These are phyloP conservation scores for Tarsius wallacei DNA, from an alignment of 2,797 vertebrate genomes.

Conservation along the genomic window DNA sequence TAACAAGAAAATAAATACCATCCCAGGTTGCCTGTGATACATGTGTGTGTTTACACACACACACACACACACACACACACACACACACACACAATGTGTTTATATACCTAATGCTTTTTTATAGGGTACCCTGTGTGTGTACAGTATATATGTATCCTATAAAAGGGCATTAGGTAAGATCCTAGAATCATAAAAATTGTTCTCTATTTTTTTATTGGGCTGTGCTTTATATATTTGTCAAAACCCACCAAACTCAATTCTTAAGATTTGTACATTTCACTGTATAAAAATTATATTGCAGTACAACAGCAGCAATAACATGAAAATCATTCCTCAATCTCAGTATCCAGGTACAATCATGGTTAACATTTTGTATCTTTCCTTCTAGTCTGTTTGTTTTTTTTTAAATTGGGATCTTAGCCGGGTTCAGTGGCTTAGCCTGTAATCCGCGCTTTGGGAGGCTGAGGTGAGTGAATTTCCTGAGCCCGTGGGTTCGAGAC, in stretches of 20 bases:
- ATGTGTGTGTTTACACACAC: neutral
- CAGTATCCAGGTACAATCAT: neutral
- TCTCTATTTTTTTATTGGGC: neutral
- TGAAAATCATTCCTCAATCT: neutral
- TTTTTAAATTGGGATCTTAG: neutral
- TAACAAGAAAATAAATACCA: constrained; percentile 40
- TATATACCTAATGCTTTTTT: too few species aligned
- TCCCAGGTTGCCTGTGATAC: neutral
- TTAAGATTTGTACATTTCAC: constrained; percentile 8
- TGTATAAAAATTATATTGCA: neutral
- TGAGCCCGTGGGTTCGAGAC: too few species aligned
- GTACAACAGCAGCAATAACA: neutral
- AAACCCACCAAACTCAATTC: neutral
- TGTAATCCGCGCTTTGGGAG: too few species aligned
- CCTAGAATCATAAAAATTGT: neutral
- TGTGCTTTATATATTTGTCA: neutral
- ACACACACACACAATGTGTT: neutral
- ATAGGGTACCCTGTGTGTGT: too few species aligned
- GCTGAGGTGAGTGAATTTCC: too few species aligned
- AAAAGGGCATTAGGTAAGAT: neutral
- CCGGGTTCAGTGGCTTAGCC: too few species aligned
- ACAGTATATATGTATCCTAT: too few species aligned
- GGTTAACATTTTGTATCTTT: neutral
- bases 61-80: rapidly evolving
- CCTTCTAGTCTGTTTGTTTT: neutral